These are phyloP conservation scores for Phallusia fumigata DNA, from an alignment of 23 tunicate genomes.

Conservation along the genomic window DNA sequence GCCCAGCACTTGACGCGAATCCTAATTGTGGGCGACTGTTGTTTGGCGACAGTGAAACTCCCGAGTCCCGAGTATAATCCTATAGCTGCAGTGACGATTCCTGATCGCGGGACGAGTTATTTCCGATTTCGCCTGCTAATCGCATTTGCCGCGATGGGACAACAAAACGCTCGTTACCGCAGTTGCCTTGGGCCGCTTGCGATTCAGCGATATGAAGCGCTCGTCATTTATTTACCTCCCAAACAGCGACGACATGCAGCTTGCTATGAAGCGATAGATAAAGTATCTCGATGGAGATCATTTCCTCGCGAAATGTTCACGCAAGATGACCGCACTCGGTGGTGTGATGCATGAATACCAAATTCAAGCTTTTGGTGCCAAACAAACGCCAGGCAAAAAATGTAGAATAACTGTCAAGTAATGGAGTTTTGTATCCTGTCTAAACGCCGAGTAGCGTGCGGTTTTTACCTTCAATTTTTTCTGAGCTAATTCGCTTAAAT, in stretches of 20 bases:
- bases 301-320: neutral
- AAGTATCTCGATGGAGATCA: neutral
- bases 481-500: too few species aligned
- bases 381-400: too few species aligned
- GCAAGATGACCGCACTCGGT: too few species aligned
- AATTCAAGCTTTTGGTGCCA: too few species aligned
- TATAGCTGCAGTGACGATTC: neutral
- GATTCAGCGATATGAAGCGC: neutral
- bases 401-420: too few species aligned
- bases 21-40: neutral
- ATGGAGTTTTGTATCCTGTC: too few species aligned
- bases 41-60: neutral
- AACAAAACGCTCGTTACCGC: constrained; percentile 7
- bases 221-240: neutral
- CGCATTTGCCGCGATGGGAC: neutral
- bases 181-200: constrained; percentile 12
- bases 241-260: constrained; percentile 2
- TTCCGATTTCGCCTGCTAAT: neutral
- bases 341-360: too few species aligned
- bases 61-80: too few species aligned
- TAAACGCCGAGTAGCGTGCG: too few species aligned
- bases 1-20: neutral
- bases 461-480: too few species aligned
- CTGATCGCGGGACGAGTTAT: neutral
- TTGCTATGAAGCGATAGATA: neutral